Conservation (phyloP, 2,797 vertebrate genomes). For the Cyclopterus lumpus region DNA sequence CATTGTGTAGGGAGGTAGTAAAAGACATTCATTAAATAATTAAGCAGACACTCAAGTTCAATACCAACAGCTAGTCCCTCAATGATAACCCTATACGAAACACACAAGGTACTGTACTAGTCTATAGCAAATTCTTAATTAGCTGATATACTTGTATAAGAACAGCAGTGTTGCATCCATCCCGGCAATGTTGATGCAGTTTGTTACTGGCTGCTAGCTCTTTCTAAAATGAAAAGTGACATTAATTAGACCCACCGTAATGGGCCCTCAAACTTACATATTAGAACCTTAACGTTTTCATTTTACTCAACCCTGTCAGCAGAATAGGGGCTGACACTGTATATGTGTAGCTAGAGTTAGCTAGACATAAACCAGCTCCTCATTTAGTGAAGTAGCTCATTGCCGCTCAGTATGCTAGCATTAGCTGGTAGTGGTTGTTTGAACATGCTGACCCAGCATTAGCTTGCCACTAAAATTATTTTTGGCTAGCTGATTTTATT, state of each 20-base stretch:
- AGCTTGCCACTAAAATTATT: background rate
- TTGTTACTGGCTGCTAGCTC: background rate
- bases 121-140: background rate
- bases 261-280: background rate
- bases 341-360: background rate
- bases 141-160: background rate
- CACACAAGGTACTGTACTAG: background rate
- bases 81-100: background rate
- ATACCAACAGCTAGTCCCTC: constrained; percentile 23
- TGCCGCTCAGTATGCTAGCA: background rate
- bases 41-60: constrained; percentile 35
- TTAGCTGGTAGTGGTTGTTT: background rate
- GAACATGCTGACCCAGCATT: background rate
- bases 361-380: background rate
- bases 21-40: constrained; percentile 50
- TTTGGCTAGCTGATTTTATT: no score
- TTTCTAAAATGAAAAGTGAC: background rate
- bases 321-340: background rate
- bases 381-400: background rate
- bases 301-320: background rate
- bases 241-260: background rate
- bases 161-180: background rate
- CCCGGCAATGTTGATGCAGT: background rate
- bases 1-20: constrained; percentile 17
- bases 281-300: background rate